Conservation (phyloP, 2,113 vertebrate species). For the Microtus richardsoni region DNA sequence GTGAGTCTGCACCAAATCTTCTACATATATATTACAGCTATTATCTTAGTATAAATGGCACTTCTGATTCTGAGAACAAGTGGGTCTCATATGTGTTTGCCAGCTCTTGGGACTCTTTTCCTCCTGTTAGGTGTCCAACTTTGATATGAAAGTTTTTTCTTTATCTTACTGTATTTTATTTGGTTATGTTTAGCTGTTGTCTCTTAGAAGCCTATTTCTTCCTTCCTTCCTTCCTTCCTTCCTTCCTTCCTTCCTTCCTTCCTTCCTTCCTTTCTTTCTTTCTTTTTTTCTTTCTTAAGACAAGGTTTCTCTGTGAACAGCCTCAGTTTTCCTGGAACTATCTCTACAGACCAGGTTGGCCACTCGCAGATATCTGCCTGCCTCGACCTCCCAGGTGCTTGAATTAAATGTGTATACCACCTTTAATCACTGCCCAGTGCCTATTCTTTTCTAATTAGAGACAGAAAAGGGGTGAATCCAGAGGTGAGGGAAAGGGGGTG, state of each 20-base stretch:
- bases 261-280: no score
- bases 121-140: not conserved
- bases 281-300: no score
- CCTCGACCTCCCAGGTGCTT: no score
- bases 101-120: not conserved
- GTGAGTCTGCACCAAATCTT: not conserved
- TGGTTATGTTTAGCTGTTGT: not conserved
- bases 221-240: no score
- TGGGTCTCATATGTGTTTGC: not conserved
- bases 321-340: no score
- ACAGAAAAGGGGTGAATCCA: no score
- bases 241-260: no score
- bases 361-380: no score
- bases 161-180: not conserved
- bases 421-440: no score
- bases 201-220: not conserved
- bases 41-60: not conserved
- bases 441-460: not conserved
- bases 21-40: not conserved
- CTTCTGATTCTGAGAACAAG: not conserved
- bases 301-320: no score
- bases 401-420: no score
- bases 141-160: not conserved
- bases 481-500: not conserved
- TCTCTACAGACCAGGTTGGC: no score